Conservation (phyloP, 2,113 vertebrate genomes). For the Stomatorhinus ivindoensis region DNA sequence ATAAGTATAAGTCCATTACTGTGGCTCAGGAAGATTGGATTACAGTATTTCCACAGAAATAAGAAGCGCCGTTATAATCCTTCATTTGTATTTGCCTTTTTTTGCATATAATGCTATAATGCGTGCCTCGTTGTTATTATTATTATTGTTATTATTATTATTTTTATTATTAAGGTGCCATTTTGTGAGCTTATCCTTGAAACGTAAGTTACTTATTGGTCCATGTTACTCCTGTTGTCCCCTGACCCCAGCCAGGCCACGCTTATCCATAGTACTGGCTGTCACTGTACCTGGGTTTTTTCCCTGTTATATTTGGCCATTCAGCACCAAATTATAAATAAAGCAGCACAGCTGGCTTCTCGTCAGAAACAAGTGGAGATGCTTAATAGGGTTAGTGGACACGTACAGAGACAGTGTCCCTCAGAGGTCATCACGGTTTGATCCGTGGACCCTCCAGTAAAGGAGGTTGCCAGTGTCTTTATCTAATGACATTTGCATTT, state of each 20-base stretch:
- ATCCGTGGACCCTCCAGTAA: neutral
- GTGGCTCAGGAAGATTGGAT: constrained; percentile 3
- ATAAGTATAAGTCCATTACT: neutral
- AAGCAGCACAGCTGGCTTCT: neutral
- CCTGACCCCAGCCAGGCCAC: neutral
- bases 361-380: neutral
- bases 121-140: neutral
- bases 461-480: neutral
- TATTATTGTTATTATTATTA: neutral
- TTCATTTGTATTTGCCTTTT: neutral
- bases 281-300: neutral
- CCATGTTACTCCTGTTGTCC: neutral
- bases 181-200: neutral
- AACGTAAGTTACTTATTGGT: neutral
- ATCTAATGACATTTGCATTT: neutral
- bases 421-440: neutral
- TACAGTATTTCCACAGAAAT: neutral
- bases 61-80: neutral
- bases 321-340: neutral
- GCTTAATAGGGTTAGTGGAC: neutral
- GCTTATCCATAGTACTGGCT: neutral
- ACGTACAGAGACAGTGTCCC: neutral
- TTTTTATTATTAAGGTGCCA: neutral
- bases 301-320: neutral
- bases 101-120: neutral